These are phyloP conservation scores for Ciconia stormi DNA, from an alignment of 2,113 vertebrate species.

Conservation along the genomic window DNA sequence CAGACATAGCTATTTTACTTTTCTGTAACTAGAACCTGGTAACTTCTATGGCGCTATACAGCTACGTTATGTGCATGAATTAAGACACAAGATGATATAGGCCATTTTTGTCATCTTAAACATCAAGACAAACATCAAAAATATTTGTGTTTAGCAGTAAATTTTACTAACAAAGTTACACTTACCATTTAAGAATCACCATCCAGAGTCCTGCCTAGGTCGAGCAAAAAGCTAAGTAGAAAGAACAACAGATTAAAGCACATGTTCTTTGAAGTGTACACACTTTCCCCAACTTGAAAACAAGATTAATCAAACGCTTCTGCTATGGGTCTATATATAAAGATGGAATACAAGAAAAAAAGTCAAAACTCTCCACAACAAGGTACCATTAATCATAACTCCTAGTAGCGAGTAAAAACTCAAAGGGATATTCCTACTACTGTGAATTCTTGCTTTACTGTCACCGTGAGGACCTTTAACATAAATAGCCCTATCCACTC, in stretches of 20 bases:
- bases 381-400: background rate
- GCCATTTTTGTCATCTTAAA: background rate
- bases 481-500: background rate
- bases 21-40: background rate
- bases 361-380: background rate
- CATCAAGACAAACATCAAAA: background rate
- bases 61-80: fast-evolving
- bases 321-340: background rate
- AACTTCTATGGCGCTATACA: fast-evolving
- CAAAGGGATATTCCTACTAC: background rate
- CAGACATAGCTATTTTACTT: background rate
- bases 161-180: background rate
- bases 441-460: background rate
- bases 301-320: background rate
- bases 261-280: background rate
- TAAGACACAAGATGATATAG: background rate
- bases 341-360: background rate
- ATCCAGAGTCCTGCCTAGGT: background rate
- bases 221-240: background rate
- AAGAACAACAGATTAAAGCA: background rate
- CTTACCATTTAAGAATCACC: background rate
- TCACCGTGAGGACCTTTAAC: background rate
- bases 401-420: background rate
- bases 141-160: background rate
- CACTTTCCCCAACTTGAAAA: background rate